Evolutionary conservation across 1,140 invertebrate genomes (phyloP), one percentile per base, ranked within the genome.

Genomic region (Hestina assimilis): DNA sequence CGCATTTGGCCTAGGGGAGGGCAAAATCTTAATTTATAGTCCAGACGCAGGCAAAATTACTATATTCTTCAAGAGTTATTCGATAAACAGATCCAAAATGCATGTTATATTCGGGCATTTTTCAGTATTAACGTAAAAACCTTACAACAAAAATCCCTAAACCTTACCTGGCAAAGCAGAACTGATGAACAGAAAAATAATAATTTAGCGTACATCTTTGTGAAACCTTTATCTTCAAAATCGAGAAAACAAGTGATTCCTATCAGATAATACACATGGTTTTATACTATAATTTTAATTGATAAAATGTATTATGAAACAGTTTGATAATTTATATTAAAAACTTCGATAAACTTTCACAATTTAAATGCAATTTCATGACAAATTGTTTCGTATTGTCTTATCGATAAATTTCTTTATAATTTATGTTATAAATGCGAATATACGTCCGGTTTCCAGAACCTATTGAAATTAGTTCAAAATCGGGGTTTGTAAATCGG

Each of bases 161-260:
- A 11, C 15, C 31, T 48, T 23, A 48, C 46, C 38, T 41, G 38
- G 38, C 19, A 33, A 38, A 48, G 4, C n/a, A 24, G 12, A 3
- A 26, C 6, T 2, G 42, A 45, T 11, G n/a, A 21, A 3, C n/a
- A 45, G 4, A 33, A 1, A 15, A 33, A 33, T 20, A 28, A 12
- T 1, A 23, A 3, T 45, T 45, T 12, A 3, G 2, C 9, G 31
- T 14, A 1, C 24, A 20, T 45, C n/a, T n/a, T n/a, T 28, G 9
- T 45, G 15, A 45, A 26, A 8, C 20, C 7, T 41, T 19, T 20
- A 20, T 20, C 5, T 21, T n/a, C 15, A 5, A 19, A 17, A 11
- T 6, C 14, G 7, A 19, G 2, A 2, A 41, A 8, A 9, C 2
- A 19, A 41, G 9, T 41, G 38, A 41, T 41, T 20, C 11, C 7